Evolutionary conservation across 1,140 invertebrate species (phyloP), one percentile per base, ranked within the genome.

Genomic region (Watersipora subatra): DNA sequence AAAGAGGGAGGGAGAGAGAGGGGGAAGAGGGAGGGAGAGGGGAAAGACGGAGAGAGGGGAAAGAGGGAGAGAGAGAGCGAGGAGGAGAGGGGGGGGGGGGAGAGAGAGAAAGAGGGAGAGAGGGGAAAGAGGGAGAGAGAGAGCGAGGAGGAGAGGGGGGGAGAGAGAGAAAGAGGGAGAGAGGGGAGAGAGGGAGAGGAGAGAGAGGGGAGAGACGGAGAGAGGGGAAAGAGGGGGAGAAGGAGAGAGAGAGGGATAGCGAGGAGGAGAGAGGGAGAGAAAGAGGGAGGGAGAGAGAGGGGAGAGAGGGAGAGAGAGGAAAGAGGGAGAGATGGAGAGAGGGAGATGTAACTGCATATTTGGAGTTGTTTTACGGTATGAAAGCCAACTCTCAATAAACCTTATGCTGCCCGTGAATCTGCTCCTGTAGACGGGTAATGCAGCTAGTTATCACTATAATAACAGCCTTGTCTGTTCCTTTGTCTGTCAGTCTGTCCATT

Each of bases 91-190:
- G 57, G 27, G 19, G 27, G 27, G 1, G 46, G 55, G 58, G 27
- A 1, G 25, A 15, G 20, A 2, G 19, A 57, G 56, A 59, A 0
- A 34, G 2, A 64, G 56, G 20, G 20, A 64, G 0, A 26, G 56
- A 64, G 34, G 28, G 25, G 58, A 46, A 28, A 46, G 2, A 26
- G 27, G 25, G n/a, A n/a, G n/a, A n/a, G n/a, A n/a, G n/a, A n/a
- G n/a, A n/a, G n/a, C n/a, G n/a, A n/a, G n/a, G n/a, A 27, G 28
- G 62, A 64, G 30, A 55, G 30, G 29, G 30, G 29, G 30, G 29
- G 30, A 55, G 30, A 55, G 30, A 64, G 30, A 64, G 30, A 64
- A 28, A 64, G 62, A 55, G 30, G 56, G 28, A 55, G 30, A 64
- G 28, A 64, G 28, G 56, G 30, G 12, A 46, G 58, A 7, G 58